Base-by-base conservation (phyloP, 2,113 vertebrate genomes). In the Sebastes fasciatus region DNA sequence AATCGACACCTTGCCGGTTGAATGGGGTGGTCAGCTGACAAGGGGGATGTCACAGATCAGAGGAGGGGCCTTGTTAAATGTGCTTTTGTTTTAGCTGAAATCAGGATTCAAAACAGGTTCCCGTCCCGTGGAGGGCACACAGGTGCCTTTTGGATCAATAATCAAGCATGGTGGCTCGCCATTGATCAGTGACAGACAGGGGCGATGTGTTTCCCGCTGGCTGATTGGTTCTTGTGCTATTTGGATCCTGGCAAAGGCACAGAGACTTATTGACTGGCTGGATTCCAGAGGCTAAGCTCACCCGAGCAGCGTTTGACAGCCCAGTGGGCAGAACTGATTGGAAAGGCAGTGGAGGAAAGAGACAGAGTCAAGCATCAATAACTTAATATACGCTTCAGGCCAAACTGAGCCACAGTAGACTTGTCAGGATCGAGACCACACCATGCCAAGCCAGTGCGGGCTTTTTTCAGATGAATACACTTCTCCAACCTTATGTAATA, bases 321-420 rank as follows among this genome's bases (percentile, higher is more conserved):
- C 70, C 86, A 90, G 70, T 89, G 79, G 86, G 91, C 88, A 90
- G 88, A 89, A 86, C 86, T 91, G 89, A 94, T 92, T 89, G 91
- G 70, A 89, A 91, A 89, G 65, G 74, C 86, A 88, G 84, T 45
- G 55, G 80, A 93, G 88, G 81, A 79, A 89, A 83, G 77, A 80
- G 65, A 77, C 78, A 71, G 70, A 88, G 88, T 90, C 85, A 85
- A 82, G 90, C 90, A 77, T 83, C 86, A 83, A 74, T 87, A 86
- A 88, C 63, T 60, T 82, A 74, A 85, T 88, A 45, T 87, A 84
- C 82, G 77, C 88, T 91, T 79, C 74, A 90, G 86, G 79, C 80
- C 88, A 86, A 74, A 79, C 79, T 74, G 58, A 83, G 69, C 80
- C 76, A 83, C 79, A 78, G 60, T 49, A 72, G 84, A 82, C 74